Evolutionary conservation across 2,888 invertebrate species (phyloP).

Genomic region (Tipula unca): DNA sequence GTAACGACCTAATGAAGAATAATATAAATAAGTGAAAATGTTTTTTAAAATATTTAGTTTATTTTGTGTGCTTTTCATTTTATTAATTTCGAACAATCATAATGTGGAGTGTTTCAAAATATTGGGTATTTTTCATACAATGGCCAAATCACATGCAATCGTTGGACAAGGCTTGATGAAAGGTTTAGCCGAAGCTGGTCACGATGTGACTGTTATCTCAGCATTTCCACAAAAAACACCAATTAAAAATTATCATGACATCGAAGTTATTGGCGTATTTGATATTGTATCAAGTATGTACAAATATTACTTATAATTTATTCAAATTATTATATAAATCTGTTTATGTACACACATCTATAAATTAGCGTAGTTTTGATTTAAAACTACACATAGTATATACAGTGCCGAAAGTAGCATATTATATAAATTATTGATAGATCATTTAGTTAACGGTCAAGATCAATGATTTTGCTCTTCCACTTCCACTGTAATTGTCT

Average conservation of each 20-base stretch:
- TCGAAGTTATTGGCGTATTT: neutral
- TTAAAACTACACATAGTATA: no score
- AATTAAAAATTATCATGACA: conserved; percentile 30
- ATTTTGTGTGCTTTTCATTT: neutral
- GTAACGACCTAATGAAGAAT: neutral
- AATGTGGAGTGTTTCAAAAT: conserved; percentile 9
- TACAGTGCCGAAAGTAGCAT: no score
- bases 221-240: conserved; percentile 33
- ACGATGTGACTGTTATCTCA: conserved; percentile 25
- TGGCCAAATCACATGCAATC: conserved; percentile 31
- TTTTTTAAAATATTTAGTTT: neutral
- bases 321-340: no score
- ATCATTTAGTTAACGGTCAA: no score
- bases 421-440: no score
- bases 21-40: neutral
- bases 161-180: conserved; percentile 34
- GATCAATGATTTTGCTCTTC: neutral
- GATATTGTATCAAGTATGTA: neutral
- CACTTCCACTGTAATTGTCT: neutral
- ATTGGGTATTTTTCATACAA: conserved; percentile 24
- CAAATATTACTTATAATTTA: no score
- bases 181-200: neutral
- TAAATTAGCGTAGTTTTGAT: no score
- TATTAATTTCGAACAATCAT: neutral
- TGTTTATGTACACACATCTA: no score